Evolutionary conservation across 2,888 invertebrate genomes (phyloP), one percentile per base, ranked within the genome.

Genomic region (Drosophila vallismaia): DNA sequence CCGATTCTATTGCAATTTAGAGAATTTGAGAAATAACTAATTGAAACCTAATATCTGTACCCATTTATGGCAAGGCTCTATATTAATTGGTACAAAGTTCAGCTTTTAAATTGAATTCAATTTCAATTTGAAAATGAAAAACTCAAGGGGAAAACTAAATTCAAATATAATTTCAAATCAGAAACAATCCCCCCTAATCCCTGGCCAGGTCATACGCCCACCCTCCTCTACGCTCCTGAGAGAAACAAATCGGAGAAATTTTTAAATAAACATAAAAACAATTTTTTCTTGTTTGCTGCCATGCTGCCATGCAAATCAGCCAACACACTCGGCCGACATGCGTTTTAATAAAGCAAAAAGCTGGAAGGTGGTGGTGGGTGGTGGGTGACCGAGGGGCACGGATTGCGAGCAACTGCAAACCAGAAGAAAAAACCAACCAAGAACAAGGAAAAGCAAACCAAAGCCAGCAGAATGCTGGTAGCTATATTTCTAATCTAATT

Each of bases 401-500:
- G 19, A 19, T 19, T 19, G 19, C 19, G 19, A 19, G 19, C 19
- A 1, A 19, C 19, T 19, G 28, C 28, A 28, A 28, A 46, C 5
- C 33, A 10, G 49, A 44, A 8, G 49, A 44, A 36, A 29, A 50
- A 36, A 36, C 36, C 36, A n/a, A n/a, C 28, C 49, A 50, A 29
- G 36, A 36, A 5, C 36, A 36, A 50, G 54, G 54, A 52, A 68
- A 64, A 62, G 45, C 38, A 72, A 51, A 55, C 42, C 40, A 64
- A 48, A 54, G 50, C 46, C 63, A 31, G 69, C 76, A 73, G 81
- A 82, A 85, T 86, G 88, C 87, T 88, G 76, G 77, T 75, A 88
- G 87, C 88, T 76, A 84, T 88, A 87, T 88, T 89, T 85, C 78
- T 88, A 88, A 88, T 89, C 89, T 86, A 89, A 88, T 88, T 88